These are phyloP conservation scores for Ichneumoninae sp. DNA, from an alignment of 2,888 invertebrate species.

Conservation along the genomic window DNA sequence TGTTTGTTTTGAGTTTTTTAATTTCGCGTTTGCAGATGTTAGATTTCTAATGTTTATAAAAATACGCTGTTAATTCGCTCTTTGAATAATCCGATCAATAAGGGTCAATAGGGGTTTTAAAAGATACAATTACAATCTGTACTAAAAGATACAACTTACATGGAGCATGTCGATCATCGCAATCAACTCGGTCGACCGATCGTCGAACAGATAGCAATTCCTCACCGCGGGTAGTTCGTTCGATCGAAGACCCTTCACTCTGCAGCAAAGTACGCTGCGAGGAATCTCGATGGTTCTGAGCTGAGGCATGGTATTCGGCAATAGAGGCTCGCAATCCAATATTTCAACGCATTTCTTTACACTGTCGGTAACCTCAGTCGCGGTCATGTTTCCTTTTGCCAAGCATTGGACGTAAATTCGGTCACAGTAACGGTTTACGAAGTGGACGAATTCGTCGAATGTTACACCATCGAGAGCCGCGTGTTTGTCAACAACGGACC, in stretches of 20 bases:
- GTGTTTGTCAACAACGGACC: slow-evolving; percentile 89
- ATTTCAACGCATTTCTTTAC: slow-evolving; percentile 86
- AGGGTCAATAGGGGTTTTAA: background rate
- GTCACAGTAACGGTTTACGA: slow-evolving; percentile 87
- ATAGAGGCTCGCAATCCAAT: slow-evolving; percentile 86
- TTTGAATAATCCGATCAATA: background rate
- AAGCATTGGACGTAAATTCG: slow-evolving; percentile 90
- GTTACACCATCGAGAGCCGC: slow-evolving; percentile 84
- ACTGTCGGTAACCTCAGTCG: slow-evolving; percentile 87
- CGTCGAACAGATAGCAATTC: slow-evolving; percentile 94
- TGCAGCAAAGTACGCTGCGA: slow-evolving; percentile 87
- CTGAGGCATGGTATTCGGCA: slow-evolving; percentile 85
- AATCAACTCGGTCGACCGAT: slow-evolving; percentile 87
- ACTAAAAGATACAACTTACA: slow-evolving; percentile 83
- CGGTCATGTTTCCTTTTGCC: slow-evolving; percentile 92
- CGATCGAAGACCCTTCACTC: slow-evolving; percentile 89
- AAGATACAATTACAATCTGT: too few relatives aligned
- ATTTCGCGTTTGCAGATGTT: too few relatives aligned
- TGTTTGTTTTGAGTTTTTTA: too few relatives aligned
- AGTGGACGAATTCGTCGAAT: slow-evolving; percentile 87
- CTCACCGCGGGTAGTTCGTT: slow-evolving; percentile 90
- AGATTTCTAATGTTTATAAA: too few relatives aligned
- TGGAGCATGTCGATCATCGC: slow-evolving; percentile 91
- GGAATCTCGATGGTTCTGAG: slow-evolving; percentile 89
- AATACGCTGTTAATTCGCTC: too few relatives aligned